Evolutionary conservation across 1,140 invertebrate species (phyloP), one percentile per base, ranked within the genome.

Genomic region (Vollenhovia emeryi): DNA sequence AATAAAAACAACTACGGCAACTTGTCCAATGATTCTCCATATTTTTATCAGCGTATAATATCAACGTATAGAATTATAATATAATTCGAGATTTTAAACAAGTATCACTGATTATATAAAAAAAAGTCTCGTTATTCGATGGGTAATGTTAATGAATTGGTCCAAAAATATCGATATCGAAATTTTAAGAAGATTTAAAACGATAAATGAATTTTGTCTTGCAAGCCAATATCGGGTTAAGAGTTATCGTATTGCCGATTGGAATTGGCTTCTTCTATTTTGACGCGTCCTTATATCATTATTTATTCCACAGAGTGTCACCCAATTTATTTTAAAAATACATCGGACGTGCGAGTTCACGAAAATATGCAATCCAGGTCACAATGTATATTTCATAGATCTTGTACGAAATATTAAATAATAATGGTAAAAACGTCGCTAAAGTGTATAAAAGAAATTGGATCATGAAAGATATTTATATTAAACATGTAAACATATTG

Each of bases 301-400:
- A 78, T 66, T 78, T 78, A 78, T 78, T 50, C 18, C 43, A 24
- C 15, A 27, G 60, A 24, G 9, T 48, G 30, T 64, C 40, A 48
- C 24, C 43, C 30, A 66, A 66, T 78, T 78, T 50, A 66, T n/a
- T 50, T 78, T 40, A 66, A 78, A 78, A 78, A 64, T 78, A 78
- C 27, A 21, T 43, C 8, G 1, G 2, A 40, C 3, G 7, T 48
- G 57, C n/a, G 27, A 78, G 11, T 50, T 78, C 33, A 8, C 27
- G 3, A 66, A 78, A 76, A 76, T 24, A 27, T n/a, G 21, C 9
- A 45, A 64, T 78, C 27, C 27, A 64, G 75, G 27, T n/a, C 43
- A 50, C 11, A 18, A 60, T 30, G 11, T 62, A 33, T 62, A 76
- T 62, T 33, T 74, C 24, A n/a, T 15, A n/a, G n/a, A 62, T 33